These are phyloP conservation scores for Lampropteryx suffumata DNA, from an alignment of 2,888 invertebrate genomes.

Conservation along the genomic window DNA sequence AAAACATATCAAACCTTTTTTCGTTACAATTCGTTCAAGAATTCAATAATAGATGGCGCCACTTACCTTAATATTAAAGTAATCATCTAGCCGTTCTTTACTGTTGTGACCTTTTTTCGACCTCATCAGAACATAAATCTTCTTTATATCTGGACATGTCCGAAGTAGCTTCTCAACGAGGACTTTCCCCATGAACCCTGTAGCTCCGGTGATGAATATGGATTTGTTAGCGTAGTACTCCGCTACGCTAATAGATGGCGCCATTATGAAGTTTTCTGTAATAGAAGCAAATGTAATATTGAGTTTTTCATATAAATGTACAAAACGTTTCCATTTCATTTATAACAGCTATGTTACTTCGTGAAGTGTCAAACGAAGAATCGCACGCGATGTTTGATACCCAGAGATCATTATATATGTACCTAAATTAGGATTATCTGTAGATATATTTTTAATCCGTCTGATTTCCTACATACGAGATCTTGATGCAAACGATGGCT, in stretches of 20 bases:
- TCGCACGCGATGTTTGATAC: too few relatives aligned
- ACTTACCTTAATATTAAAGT: conserved; percentile 77
- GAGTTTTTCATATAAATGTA: too few relatives aligned
- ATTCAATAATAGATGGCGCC: conserved; percentile 41
- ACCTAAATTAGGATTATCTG: too few relatives aligned
- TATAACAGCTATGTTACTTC: too few relatives aligned
- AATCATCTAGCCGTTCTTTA: conserved; percentile 83
- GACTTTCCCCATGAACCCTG: conserved; percentile 94
- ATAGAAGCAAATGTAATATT: conserved; percentile 7
- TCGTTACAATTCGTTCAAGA: conserved; percentile 15
- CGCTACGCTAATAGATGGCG: conserved; percentile 67
- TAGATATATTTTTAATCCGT: too few relatives aligned
- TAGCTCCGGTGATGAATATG: conserved; percentile 91
- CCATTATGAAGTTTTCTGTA: conserved; percentile 46
- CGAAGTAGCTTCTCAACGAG: conserved; percentile 90
- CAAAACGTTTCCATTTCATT: too few relatives aligned
- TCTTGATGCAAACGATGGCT: too few relatives aligned
- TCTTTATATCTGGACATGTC: conserved; percentile 86
- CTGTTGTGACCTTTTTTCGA: conserved; percentile 87
- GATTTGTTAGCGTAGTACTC: conserved; percentile 83
- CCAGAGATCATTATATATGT: too few relatives aligned
- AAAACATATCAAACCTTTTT: too few relatives aligned
- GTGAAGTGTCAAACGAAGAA: too few relatives aligned
- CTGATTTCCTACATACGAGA: too few relatives aligned
- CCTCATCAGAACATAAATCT: conserved; percentile 88